Evolutionary conservation across 2,113 vertebrate species (phyloP).

Genomic region (Dissostichus mawsoni): DNA sequence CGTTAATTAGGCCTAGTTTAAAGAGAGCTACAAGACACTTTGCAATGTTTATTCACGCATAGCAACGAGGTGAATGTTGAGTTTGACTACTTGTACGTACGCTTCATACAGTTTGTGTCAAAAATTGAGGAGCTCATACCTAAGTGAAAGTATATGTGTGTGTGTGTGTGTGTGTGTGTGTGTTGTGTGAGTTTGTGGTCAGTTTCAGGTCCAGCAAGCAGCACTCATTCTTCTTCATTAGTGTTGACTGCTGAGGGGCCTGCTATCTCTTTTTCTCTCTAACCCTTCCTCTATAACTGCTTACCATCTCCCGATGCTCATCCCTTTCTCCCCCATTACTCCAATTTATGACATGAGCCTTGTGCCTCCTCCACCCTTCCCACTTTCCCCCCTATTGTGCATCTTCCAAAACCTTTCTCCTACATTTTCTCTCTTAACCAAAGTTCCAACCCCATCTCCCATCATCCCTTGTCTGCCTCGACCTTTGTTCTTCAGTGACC

Average conservation of each 20-base stretch:
- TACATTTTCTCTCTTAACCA: not conserved
- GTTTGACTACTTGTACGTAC: constrained; percentile 20
- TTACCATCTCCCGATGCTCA: not conserved
- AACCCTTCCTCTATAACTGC: constrained; percentile 27
- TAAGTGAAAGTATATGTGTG: not conserved
- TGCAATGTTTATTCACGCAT: constrained; percentile 52
- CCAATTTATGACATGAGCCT: not conserved
- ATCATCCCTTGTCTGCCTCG: constrained; percentile 8
- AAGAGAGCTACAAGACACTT: constrained; percentile 44
- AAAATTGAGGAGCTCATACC: constrained; percentile 20
- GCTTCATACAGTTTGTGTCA: constrained; percentile 45
- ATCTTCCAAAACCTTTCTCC: not conserved
- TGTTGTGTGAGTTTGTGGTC: constrained; percentile 38
- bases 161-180: not conserved
- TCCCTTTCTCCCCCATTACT: constrained; percentile 11
- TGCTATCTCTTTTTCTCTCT: constrained; percentile 32
- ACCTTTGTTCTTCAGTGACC: constrained; percentile 14
- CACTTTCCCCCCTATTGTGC: not conserved
- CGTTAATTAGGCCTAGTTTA: constrained; percentile 61
- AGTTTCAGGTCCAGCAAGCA: constrained; percentile 57
- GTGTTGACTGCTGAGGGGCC: constrained; percentile 64
- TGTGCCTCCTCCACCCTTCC: not conserved
- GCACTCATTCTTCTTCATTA: constrained; percentile 80
- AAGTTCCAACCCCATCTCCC: not conserved
- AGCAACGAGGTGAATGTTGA: constrained; percentile 38